Conservation (phyloP, 2,888 invertebrate genomes). For the Dysmachus trigonus region DNA sequence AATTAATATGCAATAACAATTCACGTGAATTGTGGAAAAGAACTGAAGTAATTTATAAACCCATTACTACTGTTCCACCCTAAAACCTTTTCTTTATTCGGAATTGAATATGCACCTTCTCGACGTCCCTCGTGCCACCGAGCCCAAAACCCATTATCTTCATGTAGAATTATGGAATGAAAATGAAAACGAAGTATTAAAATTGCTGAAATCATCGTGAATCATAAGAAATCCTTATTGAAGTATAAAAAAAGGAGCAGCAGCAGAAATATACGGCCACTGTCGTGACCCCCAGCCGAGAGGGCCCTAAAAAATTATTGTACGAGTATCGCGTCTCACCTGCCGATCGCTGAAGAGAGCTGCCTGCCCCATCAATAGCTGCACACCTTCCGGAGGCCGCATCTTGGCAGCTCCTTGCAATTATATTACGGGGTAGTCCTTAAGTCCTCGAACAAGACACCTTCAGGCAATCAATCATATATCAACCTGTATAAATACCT, state of each 20-base stretch:
- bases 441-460: slow-evolving; percentile 10
- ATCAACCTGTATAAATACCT: slow-evolving; percentile 1
- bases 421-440: not conserved
- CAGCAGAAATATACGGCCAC: not conserved
- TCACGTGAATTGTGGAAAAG: not conserved
- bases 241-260: not conserved
- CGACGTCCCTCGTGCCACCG: not conserved
- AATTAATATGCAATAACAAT: not conserved
- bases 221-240: not conserved
- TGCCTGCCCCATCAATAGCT: not conserved
- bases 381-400: not conserved
- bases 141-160: not conserved
- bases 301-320: not conserved
- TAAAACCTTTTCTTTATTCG: not conserved
- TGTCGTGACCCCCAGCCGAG: not conserved
- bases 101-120: not conserved
- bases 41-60: not conserved
- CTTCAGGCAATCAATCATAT: slow-evolving; percentile 38
- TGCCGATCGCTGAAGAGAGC: not conserved
- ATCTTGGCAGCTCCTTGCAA: not conserved
- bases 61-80: not conserved
- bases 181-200: not conserved
- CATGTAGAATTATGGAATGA: not conserved
- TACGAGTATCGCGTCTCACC: not conserved
- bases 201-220: not conserved